Evolutionary conservation across 2,888 invertebrate species (phyloP), one percentile per base, ranked within the genome.

Genomic region (Caenorhabditis panamensis): DNA sequence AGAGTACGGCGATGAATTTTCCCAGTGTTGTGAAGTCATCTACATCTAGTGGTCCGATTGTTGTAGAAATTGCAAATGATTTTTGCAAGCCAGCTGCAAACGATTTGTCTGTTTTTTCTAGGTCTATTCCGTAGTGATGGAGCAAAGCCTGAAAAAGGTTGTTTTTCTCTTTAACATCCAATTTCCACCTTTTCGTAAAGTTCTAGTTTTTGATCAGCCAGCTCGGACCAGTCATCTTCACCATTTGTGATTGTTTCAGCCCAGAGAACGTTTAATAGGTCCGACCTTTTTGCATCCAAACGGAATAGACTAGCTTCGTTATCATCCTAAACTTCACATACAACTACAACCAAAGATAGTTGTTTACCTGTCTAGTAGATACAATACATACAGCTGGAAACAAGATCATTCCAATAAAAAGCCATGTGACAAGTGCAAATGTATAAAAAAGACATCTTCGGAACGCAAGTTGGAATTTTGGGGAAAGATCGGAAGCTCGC

Each of bases 171-270:
- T 8, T 36, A 36, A 36, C n/a, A n/a, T n/a, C n/a, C n/a, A n/a
- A n/a, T n/a, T 36, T 20, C 16, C 0, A 84, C 86, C 58, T 87
- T 87, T 51, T 89, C 89, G 62, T 89, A 89, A 16, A 87, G 66
- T 59, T 89, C 88, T 58, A 89, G 58, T 64, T 89, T 89, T 61
- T 88, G 88, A 82, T 89, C 89, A 9, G 89, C 89, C 20, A 89
- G 69, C 54, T 85, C 79, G 11, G 86, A 85, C 89, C 89, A 89
- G 53, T 89, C 89, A 53, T 87, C 86, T 76, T 89, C 89, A 56
- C 82, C 76, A 58, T 88, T 84, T 1, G 88, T 87, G 41, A 89
- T 85, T 8, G 89, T 85, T 77, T 89, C 89, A 4, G 89, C 89
- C 87, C 88, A 89, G 8, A 89, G 69, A 28, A 89, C 88, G 68